phyloP scores from a whole-genome alignment of 2,888 invertebrate genomes.

The Caenorhabditis virilis region DNA sequence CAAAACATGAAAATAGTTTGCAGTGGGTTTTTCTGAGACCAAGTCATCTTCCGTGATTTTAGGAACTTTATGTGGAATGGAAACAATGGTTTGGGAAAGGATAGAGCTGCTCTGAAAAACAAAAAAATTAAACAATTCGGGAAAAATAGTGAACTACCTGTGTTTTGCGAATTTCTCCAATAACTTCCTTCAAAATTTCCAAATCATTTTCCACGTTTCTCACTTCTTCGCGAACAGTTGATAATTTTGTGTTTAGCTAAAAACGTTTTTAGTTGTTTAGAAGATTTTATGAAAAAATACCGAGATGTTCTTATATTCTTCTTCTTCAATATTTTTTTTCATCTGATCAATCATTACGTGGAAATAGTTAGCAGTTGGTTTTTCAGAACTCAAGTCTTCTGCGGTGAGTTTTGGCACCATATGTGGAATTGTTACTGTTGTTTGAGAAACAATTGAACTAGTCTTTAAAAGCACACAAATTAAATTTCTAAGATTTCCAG shows the following conservation, averaged over 20 bases:
- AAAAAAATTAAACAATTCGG: not conserved
- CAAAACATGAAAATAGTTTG: conserved; percentile 17
- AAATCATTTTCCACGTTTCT: not conserved
- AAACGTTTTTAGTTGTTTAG: conserved; percentile 4
- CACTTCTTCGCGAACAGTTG: conserved; percentile 1
- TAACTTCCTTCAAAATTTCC: conserved; percentile 3
- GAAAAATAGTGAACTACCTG: no score
- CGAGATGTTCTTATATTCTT: not conserved
- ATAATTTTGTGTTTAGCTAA: not conserved
- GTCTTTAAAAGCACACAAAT: no score
- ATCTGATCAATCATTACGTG: conserved; percentile 15
- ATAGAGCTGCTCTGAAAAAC: conserved; percentile 4
- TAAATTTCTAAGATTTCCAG: no score
- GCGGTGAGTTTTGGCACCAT: conserved; percentile 7
- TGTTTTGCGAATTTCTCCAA: no score
- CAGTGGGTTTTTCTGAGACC: conserved; percentile 11
- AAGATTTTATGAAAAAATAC: no score
- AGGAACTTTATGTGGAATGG: conserved; percentile 7
- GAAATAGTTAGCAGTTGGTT: conserved; percentile 18
- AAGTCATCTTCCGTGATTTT: conserved; percentile 12
- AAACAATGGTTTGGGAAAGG: conserved; percentile 17
- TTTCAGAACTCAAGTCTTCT: conserved; percentile 10
- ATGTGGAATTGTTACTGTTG: conserved; percentile 8
- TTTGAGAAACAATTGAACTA: not conserved
- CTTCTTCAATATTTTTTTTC: conserved; percentile 10